Base-by-base conservation (phyloP, 2,888 invertebrate genomes). In the Xanthia icteritia region DNA sequence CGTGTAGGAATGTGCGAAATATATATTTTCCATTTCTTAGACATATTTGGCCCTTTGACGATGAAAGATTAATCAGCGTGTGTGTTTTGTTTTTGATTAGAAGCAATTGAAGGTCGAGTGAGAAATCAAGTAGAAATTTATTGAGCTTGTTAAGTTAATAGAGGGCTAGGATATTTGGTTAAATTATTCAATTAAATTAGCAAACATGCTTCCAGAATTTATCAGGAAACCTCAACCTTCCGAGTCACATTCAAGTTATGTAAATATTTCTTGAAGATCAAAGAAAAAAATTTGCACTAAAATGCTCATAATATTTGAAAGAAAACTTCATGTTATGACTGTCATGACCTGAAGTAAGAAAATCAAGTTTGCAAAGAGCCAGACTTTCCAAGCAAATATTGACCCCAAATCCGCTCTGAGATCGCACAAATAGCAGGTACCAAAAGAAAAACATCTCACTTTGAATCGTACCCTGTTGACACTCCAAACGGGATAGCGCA, bases 401-500 rank as follows among this genome's bases (percentile, higher is more conserved):
- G 56, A 60, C 67, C 66, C 36, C 56, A 64, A 83, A 70, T 51
- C 60, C 27, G 45, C 70, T 68, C 69, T 71, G 31, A 20, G 15
- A 58, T 45, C 27, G 36, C 67, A 69, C 66, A 76, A 73, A 82
- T 74, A 76, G 76, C 69, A 75, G 45, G 74, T 54, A 71, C 56
- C 54, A 75, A 80, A 79, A 72, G 64, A 73, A 79, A 79, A 83
- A 73, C 68, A 71, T 69, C 78, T 66, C 76, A 63, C 70, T 76
- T 72, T 66, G 76, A 89, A 89, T 85, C 27, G 82, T 79, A 84
- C 85, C 89, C 86, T 77, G 89, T 90, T 90, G 90, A 89, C 90
- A 89, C 86, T 89, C 80, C 81, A 89, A 87, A 89, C 86, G 90
- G 86, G 83, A 86, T 82, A 75, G 87, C 82, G 82, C 80, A 80